Percentiles rank a stretch among this genome's conserved stretches.
Conservation (phyloP, 2,113 vertebrate species). For the Triplophysa rosa region DNA sequence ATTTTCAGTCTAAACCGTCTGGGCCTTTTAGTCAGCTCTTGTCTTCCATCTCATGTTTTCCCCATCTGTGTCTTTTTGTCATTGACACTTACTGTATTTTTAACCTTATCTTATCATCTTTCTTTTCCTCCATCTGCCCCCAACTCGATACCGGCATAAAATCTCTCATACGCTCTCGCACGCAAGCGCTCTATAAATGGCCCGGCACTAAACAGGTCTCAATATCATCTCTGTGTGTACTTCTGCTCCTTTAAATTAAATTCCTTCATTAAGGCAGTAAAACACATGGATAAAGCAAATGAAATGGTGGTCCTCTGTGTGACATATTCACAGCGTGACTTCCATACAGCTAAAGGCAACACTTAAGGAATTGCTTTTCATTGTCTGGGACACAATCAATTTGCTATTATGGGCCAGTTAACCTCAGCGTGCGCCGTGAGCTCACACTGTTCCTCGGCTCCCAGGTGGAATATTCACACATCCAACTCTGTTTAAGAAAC, state of each 20-base stretch:
- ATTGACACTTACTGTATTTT: conserved; percentile 28
- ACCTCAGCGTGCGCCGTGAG: conserved; percentile 42
- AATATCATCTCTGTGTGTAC: conserved; percentile 31
- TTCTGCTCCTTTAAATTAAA: conserved; percentile 47
- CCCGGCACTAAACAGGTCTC: conserved; percentile 23
- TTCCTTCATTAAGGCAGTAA: conserved; percentile 40
- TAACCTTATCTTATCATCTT: conserved; percentile 37
- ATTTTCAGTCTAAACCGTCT: conserved; percentile 21
- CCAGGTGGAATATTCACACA: conserved; percentile 47
- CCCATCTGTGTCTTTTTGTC: conserved; percentile 14
- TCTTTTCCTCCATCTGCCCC: conserved; percentile 30
- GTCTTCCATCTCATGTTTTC: conserved; percentile 21
- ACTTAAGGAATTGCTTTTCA: conserved; percentile 51
- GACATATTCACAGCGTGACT: conserved; percentile 56
- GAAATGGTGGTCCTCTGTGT: conserved; percentile 47
- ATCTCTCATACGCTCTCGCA: conserved; percentile 7
- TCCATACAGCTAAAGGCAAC: conserved; percentile 21
- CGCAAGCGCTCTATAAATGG: conserved; percentile 24
- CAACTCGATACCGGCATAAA: conserved; percentile 12
- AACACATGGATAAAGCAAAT: conserved; percentile 39
- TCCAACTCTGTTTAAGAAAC: conserved; percentile 34
- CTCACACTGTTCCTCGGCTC: conserved; percentile 27
- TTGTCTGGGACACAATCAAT: conserved; percentile 59
- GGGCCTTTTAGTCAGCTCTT: conserved; percentile 16
- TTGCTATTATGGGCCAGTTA: conserved; percentile 56